Evolutionary conservation across 2,888 invertebrate species (phyloP).

Genomic region (Chouioia cunea): DNA sequence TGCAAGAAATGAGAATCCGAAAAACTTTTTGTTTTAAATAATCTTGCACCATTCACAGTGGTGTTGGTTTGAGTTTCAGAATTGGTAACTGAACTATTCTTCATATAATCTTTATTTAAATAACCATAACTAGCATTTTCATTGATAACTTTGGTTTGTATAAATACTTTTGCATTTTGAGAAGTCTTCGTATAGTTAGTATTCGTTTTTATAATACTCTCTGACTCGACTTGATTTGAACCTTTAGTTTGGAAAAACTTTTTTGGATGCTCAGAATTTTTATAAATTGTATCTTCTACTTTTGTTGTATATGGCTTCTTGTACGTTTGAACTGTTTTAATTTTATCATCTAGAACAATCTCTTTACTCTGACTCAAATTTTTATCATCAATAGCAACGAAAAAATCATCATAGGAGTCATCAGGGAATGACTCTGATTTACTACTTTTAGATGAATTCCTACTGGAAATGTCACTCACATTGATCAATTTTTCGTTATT

Average conservation of each 20-base stretch:
- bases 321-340: conserved; percentile 9
- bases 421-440: conserved; percentile 45
- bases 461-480: conserved; percentile 13
- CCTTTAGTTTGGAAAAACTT: conserved; percentile 40
- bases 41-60: conserved; percentile 24
- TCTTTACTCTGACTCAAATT: conserved; percentile 38
- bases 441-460: conserved; percentile 19
- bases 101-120: conserved; percentile 38
- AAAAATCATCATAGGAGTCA: conserved; percentile 49
- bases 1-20: conserved; percentile 43
- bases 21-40: conserved; percentile 47
- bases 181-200: conserved; percentile 12
- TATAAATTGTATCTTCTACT: conserved; percentile 3
- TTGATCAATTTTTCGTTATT: conserved; percentile 13
- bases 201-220: background rate
- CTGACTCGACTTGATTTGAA: conserved; percentile 8
- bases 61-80: conserved; percentile 29
- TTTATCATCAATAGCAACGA: conserved; percentile 41
- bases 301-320: conserved; percentile 9
- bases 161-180: conserved; percentile 21
- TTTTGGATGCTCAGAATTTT: conserved; percentile 13
- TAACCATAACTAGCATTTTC: conserved; percentile 46
- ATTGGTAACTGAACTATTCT: conserved; percentile 15
- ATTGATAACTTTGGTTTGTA: conserved; percentile 45
- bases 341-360: conserved; percentile 18